Percentiles rank a stretch among this genome's conserved stretches.
Conservation (phyloP, 1,140 invertebrate genomes). For the Drosophila malerkotliana region DNA sequence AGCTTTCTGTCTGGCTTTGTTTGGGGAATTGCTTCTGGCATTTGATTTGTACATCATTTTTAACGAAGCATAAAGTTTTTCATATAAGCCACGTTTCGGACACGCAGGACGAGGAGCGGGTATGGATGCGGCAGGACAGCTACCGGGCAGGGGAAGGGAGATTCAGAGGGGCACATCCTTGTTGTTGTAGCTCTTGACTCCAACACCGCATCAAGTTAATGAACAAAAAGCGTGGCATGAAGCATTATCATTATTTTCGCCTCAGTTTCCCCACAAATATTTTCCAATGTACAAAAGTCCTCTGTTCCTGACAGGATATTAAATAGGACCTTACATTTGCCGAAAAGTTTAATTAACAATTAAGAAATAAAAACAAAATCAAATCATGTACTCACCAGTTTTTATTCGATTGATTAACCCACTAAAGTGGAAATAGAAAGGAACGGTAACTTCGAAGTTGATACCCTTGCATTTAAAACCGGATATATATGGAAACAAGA, state of each 20-base stretch:
- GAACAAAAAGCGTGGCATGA: constrained; percentile 43
- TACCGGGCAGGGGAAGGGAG: background rate
- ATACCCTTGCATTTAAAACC: too few relatives aligned
- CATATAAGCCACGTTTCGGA: constrained; percentile 24
- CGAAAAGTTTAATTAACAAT: constrained; percentile 69
- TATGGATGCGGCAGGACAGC: constrained; percentile 5
- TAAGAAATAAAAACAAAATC: constrained; percentile 47
- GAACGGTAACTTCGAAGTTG: too few relatives aligned
- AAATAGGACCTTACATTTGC: constrained; percentile 61
- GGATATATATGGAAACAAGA: too few relatives aligned
- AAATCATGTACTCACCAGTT: background rate
- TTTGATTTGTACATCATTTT: constrained; percentile 81
- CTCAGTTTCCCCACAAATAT: constrained; percentile 14
- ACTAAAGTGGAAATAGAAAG: too few relatives aligned
- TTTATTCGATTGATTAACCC: background rate
- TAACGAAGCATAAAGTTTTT: constrained; percentile 75
- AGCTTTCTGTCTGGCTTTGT: constrained; percentile 39
- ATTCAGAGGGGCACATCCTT: constrained; percentile 41
- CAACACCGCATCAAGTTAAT: constrained; percentile 31
- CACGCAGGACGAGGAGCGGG: background rate
- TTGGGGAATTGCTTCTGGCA: constrained; percentile 74
- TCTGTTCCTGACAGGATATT: constrained; percentile 64
- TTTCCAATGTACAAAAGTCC: constrained; percentile 7
- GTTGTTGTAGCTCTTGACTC: constrained; percentile 26
- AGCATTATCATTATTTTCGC: constrained; percentile 22